Evolutionary conservation across 2,888 invertebrate genomes (phyloP).

Genomic region (Pharmacophagus antenor): DNA sequence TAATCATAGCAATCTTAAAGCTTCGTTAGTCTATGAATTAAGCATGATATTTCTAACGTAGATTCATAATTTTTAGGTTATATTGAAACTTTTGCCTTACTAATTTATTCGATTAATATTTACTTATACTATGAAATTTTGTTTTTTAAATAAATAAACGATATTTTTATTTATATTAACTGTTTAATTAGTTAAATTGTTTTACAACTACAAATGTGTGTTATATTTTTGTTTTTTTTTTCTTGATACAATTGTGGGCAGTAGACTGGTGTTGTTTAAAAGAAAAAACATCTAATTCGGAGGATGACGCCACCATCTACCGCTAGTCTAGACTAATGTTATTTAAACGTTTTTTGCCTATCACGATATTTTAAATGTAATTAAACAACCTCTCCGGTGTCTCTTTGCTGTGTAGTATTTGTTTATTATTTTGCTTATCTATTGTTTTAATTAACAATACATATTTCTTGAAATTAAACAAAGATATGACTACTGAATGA

Average conservation of each 20-base stretch:
- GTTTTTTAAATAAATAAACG: too few species aligned
- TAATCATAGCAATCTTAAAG: too few species aligned
- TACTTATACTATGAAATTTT: too few species aligned
- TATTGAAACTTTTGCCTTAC: too few species aligned
- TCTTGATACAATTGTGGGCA: not conserved
- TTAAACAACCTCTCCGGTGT: not conserved
- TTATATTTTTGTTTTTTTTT: not conserved
- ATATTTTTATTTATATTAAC: too few species aligned
- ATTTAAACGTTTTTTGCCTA: conserved; percentile 16
- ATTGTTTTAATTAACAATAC: not conserved
- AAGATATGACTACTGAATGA: too few species aligned
- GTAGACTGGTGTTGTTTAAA: not conserved
- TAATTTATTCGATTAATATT: too few species aligned
- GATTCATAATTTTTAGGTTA: too few species aligned
- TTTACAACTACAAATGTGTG: not conserved
- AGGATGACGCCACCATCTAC: conserved; percentile 22
- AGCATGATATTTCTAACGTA: too few species aligned
- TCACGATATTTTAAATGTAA: conserved; percentile 6
- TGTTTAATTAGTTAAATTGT: not conserved
- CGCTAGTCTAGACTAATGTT: conserved; percentile 21
- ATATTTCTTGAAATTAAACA: not conserved
- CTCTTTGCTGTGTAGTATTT: not conserved
- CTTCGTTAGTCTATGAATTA: too few species aligned
- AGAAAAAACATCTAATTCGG: conserved; percentile 21
- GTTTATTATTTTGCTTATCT: conserved; percentile 2